phyloP scores from a whole-genome alignment of 1,140 invertebrate species.

The Paraescarpia echinospica region DNA sequence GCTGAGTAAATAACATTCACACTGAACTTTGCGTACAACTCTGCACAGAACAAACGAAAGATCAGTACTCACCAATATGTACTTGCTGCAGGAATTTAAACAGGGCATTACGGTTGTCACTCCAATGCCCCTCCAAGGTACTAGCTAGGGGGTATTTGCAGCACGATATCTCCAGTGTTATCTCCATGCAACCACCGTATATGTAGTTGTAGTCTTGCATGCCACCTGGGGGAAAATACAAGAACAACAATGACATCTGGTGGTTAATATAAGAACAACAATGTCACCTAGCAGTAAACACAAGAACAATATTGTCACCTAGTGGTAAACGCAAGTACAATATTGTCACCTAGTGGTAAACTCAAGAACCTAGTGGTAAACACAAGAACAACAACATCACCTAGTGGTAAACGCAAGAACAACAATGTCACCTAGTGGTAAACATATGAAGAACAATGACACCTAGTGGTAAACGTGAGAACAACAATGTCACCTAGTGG shows the following conservation, averaged over 20 bases:
- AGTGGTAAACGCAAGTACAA: neutral
- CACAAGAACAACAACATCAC: too few relatives aligned
- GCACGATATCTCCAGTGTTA: slow-evolving; percentile 95
- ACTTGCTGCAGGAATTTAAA: slow-evolving; percentile 81
- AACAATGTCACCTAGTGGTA: too few relatives aligned
- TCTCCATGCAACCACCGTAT: slow-evolving; percentile 97
- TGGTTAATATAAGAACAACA: neutral
- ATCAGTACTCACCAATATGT: slow-evolving; percentile 40
- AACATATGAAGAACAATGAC: too few relatives aligned
- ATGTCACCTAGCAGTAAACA: neutral
- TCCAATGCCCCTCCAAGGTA: slow-evolving; percentile 86
- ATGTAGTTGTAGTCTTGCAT: slow-evolving; percentile 99
- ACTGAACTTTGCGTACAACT: too few relatives aligned
- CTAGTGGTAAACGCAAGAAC: too few relatives aligned
- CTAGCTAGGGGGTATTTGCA: slow-evolving; percentile 90
- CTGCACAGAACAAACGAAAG: neutral
- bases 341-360: too few relatives aligned
- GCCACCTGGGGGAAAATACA: slow-evolving; percentile 68
- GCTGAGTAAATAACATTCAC: too few relatives aligned
- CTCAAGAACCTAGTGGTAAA: too few relatives aligned
- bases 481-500: too few relatives aligned
- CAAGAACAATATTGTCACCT: too few relatives aligned
- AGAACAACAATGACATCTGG: too few relatives aligned
- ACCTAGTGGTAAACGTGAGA: too few relatives aligned
- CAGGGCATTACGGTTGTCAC: slow-evolving; percentile 85